Base-by-base conservation (phyloP, 2,888 invertebrate species). In the Odontothrips loti region DNA sequence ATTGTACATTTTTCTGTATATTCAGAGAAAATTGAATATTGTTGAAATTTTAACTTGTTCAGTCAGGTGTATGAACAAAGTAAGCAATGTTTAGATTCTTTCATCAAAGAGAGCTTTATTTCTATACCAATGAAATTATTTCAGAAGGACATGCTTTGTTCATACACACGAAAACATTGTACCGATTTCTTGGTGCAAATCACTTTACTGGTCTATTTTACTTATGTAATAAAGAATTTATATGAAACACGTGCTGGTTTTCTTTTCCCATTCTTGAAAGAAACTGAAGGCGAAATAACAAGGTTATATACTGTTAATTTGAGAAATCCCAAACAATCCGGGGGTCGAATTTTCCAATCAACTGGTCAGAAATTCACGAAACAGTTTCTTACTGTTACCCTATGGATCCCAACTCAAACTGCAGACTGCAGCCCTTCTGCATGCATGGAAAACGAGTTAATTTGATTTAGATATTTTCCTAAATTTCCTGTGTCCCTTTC, bases 221-320 rank as follows among this genome's bases (percentile, higher is more conserved):
- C 58, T 75, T 12, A 23, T 75, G 68, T 75, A 75, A 75, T 75
- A 75, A 75, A 75, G 68, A 75, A 75, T 75, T 75, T 75, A 75
- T 75, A 23, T 75, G 23, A 27, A 75, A 75, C 23, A 27, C 34
- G 6, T 43, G n/a, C n/a, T n/a, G n/a, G n/a, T n/a, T n/a, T n/a
- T n/a, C n/a, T n/a, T n/a, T n/a, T n/a, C n/a, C n/a, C n/a, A n/a
- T n/a, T n/a, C n/a, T n/a, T n/a, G n/a, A n/a, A n/a, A n/a, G n/a
- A n/a, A n/a, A n/a, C n/a, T n/a, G n/a, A n/a, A n/a, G n/a, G n/a
- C n/a, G n/a, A n/a, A n/a, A n/a, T n/a, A n/a, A n/a, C n/a, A n/a
- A n/a, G n/a, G n/a, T n/a, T n/a, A n/a, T n/a, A n/a, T n/a, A n/a
- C n/a, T n/a, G n/a, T n/a, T n/a, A n/a, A n/a, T n/a, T n/a, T n/a